phyloP scores from a whole-genome alignment of 2,888 invertebrate species.

The Drosophila demipolita region DNA sequence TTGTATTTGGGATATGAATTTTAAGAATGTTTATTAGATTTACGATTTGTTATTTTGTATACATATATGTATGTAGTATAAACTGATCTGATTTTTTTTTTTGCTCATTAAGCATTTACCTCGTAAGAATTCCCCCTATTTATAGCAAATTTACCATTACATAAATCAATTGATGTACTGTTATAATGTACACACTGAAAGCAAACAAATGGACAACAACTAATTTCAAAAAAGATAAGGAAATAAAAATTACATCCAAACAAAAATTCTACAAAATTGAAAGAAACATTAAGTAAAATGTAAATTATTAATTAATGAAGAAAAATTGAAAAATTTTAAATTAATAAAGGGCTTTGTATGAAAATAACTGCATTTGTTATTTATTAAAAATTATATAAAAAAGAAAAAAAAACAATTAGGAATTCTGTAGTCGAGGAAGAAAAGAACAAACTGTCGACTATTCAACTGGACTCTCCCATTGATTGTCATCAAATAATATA shows the following conservation, averaged over 20 bases:
- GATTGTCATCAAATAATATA: not conserved
- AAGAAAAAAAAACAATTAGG: not conserved
- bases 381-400: not conserved
- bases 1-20: constrained; percentile 76
- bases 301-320: constrained; percentile 73
- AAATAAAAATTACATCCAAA: constrained; percentile 32
- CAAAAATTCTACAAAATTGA: constrained; percentile 29
- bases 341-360: constrained; percentile 82
- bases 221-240: constrained; percentile 32
- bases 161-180: constrained; percentile 73
- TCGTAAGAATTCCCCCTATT: constrained; percentile 76
- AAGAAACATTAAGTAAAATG: constrained; percentile 58
- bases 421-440: not conserved
- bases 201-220: constrained; percentile 30
- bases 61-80: constrained; percentile 75
- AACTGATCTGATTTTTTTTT: constrained; percentile 72
- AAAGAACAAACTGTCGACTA: not conserved
- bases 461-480: not conserved
- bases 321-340: constrained; percentile 75
- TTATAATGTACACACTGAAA: constrained; percentile 71
- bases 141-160: constrained; percentile 79
- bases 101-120: constrained; percentile 80
- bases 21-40: constrained; percentile 80
- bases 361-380: constrained; percentile 32
- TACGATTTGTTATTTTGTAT: constrained; percentile 80